Conservation (phyloP, 2,797 vertebrate genomes). For the Pseudocheirus occidentalis region DNA sequence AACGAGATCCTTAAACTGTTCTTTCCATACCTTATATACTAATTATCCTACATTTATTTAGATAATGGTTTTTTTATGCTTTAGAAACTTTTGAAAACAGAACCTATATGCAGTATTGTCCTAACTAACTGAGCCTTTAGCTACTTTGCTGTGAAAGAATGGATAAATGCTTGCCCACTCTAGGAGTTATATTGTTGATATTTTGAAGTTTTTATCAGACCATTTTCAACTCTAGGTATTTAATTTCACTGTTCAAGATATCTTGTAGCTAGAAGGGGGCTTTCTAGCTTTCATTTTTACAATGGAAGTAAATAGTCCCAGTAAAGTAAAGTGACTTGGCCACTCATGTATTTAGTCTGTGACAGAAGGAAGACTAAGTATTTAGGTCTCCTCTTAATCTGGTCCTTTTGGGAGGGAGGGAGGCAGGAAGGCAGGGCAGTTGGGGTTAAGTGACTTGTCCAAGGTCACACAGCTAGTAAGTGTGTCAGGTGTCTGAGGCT, state of each 20-base stretch:
- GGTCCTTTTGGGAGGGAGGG: neutral
- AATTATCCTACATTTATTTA: neutral
- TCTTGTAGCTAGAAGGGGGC: neutral
- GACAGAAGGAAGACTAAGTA: too few species aligned
- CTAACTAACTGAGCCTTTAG: neutral
- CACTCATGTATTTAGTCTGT: neutral
- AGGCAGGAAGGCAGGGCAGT: too few species aligned
- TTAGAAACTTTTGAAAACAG: neutral
- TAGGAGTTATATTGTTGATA: neutral
- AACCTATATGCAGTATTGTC: neutral
- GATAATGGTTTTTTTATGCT: neutral
- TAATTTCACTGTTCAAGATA: neutral
- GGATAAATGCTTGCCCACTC: slow-evolving; percentile 4
- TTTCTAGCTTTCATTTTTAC: neutral
- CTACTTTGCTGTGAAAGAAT: slow-evolving; percentile 20
- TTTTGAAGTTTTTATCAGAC: neutral
- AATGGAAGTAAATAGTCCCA: too few species aligned
- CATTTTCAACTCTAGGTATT: neutral
- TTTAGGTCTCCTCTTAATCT: neutral
- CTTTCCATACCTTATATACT: neutral
- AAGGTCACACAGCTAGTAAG: too few species aligned
- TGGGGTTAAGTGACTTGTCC: too few species aligned
- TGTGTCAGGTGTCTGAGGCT: too few species aligned
- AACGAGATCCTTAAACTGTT: neutral
- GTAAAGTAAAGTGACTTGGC: neutral